Conservation (phyloP, 2,113 vertebrate genomes). For the Irena cyanogastra region DNA sequence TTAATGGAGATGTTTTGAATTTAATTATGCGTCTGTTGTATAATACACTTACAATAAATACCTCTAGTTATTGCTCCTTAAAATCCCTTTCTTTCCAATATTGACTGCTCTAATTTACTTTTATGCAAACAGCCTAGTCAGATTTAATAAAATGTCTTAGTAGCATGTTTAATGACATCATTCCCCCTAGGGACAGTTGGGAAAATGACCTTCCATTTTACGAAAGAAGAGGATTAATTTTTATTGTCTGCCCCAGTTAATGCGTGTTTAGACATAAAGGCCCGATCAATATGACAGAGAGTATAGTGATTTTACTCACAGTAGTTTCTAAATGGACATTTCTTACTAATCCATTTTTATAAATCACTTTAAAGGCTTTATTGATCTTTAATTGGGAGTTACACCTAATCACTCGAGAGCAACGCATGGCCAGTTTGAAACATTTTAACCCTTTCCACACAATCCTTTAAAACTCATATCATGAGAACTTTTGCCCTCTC, state of each 20-base stretch:
- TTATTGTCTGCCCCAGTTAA: constrained; percentile 70
- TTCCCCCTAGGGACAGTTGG: constrained; percentile 56
- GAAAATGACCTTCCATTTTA: constrained; percentile 68
- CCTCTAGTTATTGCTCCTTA: constrained; percentile 10
- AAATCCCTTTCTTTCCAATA: constrained; percentile 60
- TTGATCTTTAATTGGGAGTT: constrained; percentile 81
- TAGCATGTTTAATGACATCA: constrained; percentile 73
- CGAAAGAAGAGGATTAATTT: constrained; percentile 68
- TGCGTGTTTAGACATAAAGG: constrained; percentile 68
- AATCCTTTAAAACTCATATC: not conserved
- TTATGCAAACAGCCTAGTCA: constrained; percentile 68
- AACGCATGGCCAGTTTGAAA: not conserved
- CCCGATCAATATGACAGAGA: constrained; percentile 68
- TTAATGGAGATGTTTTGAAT: constrained; percentile 47
- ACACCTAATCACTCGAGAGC: constrained; percentile 67
- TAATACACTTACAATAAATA: constrained; percentile 26
- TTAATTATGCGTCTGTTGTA: not conserved
- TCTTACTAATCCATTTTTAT: constrained; percentile 78
- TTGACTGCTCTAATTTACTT: constrained; percentile 66
- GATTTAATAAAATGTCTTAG: constrained; percentile 69
- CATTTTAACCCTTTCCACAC: constrained; percentile 39
- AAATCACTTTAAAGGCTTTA: constrained; percentile 80
- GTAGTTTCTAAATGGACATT: constrained; percentile 73
- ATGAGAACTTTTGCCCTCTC: not conserved
- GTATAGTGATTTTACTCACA: constrained; percentile 70